These are phyloP conservation scores for Thryonomys swinderianus DNA, from an alignment of 2,113 vertebrate species.

Conservation along the genomic window DNA sequence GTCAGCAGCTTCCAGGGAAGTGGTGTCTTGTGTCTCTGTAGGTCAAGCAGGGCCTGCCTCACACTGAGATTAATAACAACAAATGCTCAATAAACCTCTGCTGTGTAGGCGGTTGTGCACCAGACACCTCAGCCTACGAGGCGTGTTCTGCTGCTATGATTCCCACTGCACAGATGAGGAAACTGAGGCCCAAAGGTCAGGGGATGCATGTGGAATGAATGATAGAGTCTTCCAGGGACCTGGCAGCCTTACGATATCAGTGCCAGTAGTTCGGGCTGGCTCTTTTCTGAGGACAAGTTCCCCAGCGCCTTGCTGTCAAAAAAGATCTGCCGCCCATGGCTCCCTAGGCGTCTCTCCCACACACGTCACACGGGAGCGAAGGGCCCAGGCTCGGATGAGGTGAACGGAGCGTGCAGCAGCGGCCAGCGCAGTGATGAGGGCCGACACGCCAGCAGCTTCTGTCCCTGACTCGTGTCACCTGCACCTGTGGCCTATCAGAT, in stretches of 20 bases:
- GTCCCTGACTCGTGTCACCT: not conserved
- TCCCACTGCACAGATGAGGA: not conserved
- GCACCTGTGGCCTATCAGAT: not conserved
- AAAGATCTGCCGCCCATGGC: not conserved
- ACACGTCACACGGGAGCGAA: not conserved
- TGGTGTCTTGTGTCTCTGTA: not conserved
- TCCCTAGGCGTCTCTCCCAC: not conserved
- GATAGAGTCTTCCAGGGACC: not conserved
- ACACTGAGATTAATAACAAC: rapidly evolving
- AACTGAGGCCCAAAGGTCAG: not conserved
- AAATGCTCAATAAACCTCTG: not conserved
- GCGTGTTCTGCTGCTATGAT: not conserved
- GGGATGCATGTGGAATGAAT: not conserved
- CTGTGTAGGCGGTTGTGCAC: not conserved
- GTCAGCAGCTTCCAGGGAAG: not conserved
- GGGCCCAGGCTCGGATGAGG: not conserved
- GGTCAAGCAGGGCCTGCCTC: not conserved
- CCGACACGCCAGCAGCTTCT: not conserved
- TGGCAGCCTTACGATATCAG: not conserved
- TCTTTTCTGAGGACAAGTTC: not conserved
- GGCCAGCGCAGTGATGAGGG: not conserved
- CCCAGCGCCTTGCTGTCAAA: not conserved
- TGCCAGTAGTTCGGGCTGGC: rapidly evolving
- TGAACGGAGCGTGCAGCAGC: not conserved
- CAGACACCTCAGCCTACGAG: not conserved